Conservation (phyloP, 1,140 invertebrate species). For the Lepidotrigona ventralis region DNA sequence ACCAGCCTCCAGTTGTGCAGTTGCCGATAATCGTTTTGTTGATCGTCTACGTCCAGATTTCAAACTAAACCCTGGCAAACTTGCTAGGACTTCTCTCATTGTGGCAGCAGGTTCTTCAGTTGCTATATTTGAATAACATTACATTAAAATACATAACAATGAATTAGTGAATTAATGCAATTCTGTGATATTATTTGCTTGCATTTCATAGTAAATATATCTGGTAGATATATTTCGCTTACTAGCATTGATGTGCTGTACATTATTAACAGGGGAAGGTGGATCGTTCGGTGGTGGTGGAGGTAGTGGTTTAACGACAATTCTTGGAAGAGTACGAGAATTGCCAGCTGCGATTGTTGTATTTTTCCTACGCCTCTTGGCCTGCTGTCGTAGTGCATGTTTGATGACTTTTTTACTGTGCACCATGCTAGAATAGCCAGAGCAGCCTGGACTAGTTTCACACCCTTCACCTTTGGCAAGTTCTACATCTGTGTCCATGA, state of each 20-base stretch:
- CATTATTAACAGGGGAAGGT: constrained; percentile 68
- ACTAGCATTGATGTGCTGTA: constrained; percentile 72
- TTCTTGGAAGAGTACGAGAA: constrained; percentile 84
- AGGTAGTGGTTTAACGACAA: constrained; percentile 86
- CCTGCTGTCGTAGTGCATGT: constrained; percentile 88
- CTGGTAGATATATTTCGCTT: constrained; percentile 24
- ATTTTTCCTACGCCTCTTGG: constrained; percentile 88
- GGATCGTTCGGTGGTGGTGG: constrained; percentile 80
- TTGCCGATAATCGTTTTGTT: constrained; percentile 92
- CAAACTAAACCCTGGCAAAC: constrained; percentile 93
- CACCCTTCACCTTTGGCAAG: constrained; percentile 71
- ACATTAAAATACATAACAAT: neutral
- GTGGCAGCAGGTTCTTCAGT: constrained; percentile 81
- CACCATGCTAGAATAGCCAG: constrained; percentile 76
- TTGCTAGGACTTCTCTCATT: constrained; percentile 92
- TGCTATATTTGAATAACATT: constrained; percentile 57
- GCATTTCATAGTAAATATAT: neutral
- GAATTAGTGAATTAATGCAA: neutral
- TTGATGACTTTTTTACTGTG: constrained; percentile 84
- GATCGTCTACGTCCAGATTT: constrained; percentile 88
- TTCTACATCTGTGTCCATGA: constrained; percentile 65
- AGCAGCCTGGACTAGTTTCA: constrained; percentile 72
- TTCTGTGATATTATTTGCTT: neutral
- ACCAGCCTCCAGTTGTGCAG: constrained; percentile 95
- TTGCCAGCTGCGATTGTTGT: constrained; percentile 86